Conservation (phyloP, 2,888 invertebrate species). For the Anoplius nigerrimus region DNA sequence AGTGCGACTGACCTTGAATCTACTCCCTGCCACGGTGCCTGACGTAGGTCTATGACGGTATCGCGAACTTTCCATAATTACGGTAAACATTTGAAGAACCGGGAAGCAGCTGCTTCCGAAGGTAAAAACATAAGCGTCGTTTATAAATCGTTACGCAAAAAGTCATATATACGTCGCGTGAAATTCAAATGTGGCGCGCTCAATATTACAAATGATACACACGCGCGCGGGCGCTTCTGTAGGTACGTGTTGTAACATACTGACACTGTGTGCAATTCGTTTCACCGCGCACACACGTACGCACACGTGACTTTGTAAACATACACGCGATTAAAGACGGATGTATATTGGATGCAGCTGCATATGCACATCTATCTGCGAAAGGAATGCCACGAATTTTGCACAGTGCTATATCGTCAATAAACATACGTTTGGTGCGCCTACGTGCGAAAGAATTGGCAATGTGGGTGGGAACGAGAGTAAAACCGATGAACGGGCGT, state of each 20-base stretch:
- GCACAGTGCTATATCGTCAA: constrained; percentile 40
- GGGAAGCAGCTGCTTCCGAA: not conserved
- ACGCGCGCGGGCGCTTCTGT: too few relatives aligned
- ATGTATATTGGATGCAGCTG: not conserved
- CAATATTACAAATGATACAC: not conserved
- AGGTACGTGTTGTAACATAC: too few relatives aligned
- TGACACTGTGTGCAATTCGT: constrained; percentile 7
- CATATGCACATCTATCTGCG: not conserved
- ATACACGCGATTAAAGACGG: not conserved
- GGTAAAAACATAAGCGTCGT: not conserved
- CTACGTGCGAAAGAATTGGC: too few relatives aligned
- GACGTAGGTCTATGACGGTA: too few relatives aligned
- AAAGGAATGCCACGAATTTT: constrained; percentile 45
- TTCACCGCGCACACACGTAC: constrained; percentile 30
- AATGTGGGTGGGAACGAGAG: too few relatives aligned
- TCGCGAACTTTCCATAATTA: too few relatives aligned
- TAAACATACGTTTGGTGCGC: too few relatives aligned
- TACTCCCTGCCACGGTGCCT: too few relatives aligned
- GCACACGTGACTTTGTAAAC: constrained; percentile 20
- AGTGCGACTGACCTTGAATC: too few relatives aligned
- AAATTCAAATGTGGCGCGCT: not conserved
- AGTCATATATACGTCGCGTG: not conserved
- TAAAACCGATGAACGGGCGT: too few relatives aligned
- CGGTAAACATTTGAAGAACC: too few relatives aligned
- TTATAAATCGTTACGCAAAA: constrained; percentile 7